Evolutionary conservation across 2,888 invertebrate species (phyloP).

Genomic region (Elgonia sp.): DNA sequence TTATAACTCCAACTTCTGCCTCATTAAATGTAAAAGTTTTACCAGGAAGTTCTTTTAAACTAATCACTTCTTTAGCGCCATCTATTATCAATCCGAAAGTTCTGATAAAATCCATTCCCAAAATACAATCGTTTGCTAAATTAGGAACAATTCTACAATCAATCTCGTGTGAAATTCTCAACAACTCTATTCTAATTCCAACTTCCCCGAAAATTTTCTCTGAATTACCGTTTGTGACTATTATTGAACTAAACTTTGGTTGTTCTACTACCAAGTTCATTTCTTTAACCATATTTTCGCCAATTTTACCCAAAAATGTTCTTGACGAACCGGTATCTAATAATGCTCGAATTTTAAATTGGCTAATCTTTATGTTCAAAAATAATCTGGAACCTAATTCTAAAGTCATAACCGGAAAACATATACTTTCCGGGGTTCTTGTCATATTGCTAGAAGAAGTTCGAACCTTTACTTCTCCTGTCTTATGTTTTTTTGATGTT

Average conservation of each 20-base stretch:
- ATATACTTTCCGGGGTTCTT: conserved; percentile 33
- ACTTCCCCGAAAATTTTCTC: conserved; percentile 6
- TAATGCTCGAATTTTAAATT: conserved; percentile 1
- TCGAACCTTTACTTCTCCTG: conserved; percentile 32
- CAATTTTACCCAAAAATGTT: conserved; percentile 44
- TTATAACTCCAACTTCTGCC: background rate
- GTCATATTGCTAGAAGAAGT: background rate
- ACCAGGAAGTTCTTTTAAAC: background rate
- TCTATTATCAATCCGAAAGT: conserved; percentile 37
- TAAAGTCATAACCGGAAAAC: conserved; percentile 50
- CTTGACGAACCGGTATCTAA: conserved; percentile 43
- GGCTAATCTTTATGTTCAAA: background rate
- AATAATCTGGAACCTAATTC: conserved; percentile 41
- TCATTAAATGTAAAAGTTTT: conserved; percentile 25
- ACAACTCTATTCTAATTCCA: background rate
- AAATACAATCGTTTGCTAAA: conserved; percentile 27
- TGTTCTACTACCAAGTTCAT: background rate
- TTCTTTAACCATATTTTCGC: background rate
- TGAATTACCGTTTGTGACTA: background rate
- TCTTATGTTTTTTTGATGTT: conserved; percentile 12
- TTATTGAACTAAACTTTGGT: background rate
- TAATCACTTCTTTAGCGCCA: conserved; percentile 27
- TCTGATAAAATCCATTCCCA: conserved; percentile 46
- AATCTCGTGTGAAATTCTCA: conserved; percentile 2
- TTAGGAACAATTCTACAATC: conserved; percentile 16